Evolutionary conservation across 1,140 invertebrate species (phyloP).

Genomic region (Popillia japonica): DNA sequence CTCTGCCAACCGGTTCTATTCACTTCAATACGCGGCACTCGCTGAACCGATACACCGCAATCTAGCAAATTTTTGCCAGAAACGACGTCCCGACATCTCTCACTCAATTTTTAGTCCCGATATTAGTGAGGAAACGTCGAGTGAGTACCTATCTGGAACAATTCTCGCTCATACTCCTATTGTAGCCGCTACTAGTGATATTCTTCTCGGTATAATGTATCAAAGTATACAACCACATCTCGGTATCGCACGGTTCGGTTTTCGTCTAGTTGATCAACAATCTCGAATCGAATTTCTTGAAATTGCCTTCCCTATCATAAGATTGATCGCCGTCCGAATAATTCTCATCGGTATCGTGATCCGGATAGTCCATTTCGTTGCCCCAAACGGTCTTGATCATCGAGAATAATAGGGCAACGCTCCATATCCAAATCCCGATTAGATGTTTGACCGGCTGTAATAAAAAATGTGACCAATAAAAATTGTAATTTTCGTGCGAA

Average conservation of each 20-base stretch:
- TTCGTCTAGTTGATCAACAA: constrained; percentile 79
- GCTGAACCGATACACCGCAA: too few relatives aligned
- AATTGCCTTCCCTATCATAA: constrained; percentile 58
- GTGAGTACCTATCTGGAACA: constrained; percentile 52
- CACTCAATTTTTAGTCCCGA: neutral
- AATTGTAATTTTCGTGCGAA: neutral
- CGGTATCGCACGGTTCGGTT: constrained; percentile 80
- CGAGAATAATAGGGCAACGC: constrained; percentile 57
- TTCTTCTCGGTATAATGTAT: constrained; percentile 55
- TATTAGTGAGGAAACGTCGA: constrained; percentile 32
- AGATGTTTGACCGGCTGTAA: constrained; percentile 60
- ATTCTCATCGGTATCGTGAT: constrained; percentile 60
- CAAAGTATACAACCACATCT: constrained; percentile 66
- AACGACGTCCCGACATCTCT: too few relatives aligned
- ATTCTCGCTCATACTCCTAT: constrained; percentile 53
- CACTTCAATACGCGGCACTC: too few relatives aligned
- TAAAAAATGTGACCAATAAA: too few relatives aligned
- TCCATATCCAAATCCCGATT: constrained; percentile 57
- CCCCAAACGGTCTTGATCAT: constrained; percentile 45
- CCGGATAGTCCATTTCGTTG: constrained; percentile 55
- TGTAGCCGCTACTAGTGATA: constrained; percentile 53
- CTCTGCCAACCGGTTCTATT: too few relatives aligned
- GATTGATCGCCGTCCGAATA: constrained; percentile 59
- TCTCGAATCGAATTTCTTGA: constrained; percentile 64
- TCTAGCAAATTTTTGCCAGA: too few relatives aligned